Evolutionary conservation across 2,113 vertebrate species (phyloP).

Genomic region (Carassius auratus): DNA sequence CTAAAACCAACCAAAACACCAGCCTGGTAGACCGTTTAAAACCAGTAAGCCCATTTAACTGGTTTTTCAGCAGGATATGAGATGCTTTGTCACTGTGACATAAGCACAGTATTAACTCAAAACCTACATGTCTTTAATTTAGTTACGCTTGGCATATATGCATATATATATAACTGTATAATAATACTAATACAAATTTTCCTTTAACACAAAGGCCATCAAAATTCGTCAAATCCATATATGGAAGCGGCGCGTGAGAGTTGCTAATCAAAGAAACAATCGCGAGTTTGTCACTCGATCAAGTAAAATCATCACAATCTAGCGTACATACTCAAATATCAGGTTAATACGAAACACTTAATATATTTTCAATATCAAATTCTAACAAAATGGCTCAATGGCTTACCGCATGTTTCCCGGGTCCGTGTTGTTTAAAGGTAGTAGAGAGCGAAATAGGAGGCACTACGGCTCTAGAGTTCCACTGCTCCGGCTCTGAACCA

Average conservation of each 20-base stretch:
- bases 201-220: not conserved
- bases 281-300: not conserved
- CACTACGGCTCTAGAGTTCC: slow-evolving; percentile 85
- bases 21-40: not conserved
- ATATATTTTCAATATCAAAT: not conserved
- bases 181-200: not conserved
- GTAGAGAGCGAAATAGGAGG: slow-evolving; percentile 88
- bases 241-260: not conserved
- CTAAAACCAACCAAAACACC: not conserved
- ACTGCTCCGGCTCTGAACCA: slow-evolving; percentile 93
- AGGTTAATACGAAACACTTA: not conserved
- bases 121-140: not conserved
- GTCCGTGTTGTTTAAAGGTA: slow-evolving; percentile 88
- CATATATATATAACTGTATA: not conserved
- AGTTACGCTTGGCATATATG: not conserved
- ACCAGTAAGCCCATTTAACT: not conserved
- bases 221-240: not conserved
- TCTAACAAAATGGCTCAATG: not conserved
- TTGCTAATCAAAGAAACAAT: not conserved
- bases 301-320: not conserved
- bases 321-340: not conserved
- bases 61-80: not conserved
- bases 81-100: not conserved
- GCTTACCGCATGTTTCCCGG: slow-evolving; percentile 85
- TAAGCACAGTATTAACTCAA: not conserved